Evolutionary conservation across 2,888 invertebrate genomes (phyloP), one percentile per base, ranked within the genome.

Genomic region (Lithophane semibrunnea): DNA sequence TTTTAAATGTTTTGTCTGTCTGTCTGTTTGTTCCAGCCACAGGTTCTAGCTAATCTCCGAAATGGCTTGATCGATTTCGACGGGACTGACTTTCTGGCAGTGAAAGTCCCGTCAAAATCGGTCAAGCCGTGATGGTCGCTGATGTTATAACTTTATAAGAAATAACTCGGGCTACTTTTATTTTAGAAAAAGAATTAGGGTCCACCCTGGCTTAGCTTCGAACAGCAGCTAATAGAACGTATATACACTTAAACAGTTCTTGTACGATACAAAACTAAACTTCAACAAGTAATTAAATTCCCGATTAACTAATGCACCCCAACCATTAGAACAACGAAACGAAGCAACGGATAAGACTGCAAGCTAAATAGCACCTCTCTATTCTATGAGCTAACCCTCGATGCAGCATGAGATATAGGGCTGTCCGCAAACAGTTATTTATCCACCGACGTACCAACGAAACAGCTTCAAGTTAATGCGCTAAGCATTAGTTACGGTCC

Each of bases 401-500:
- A 77, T 86, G 86, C 88, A 79, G 29, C 73, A 42, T 88, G 87
- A 88, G 85, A 85, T 88, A 88, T 85, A 71, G 80, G 68, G 60
- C 78, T 80, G 88, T 86, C 81, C 85, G 76, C 87, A 79, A 82
- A 75, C 79, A 71, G 85, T 88, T 82, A 88, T 88, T 88, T 86
- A 88, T 86, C 83, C 75, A 81, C 75, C 76, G 82, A 80, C 82
- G 81, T 80, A 65, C 78, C 79, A 69, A 71, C 83, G 77, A 78
- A 83, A 85, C 83, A 80, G 85, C 75, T 85, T 82, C 74, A 87
- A 86, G 84, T 89, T 88, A 88, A 89, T 88, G 84, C 74, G 77
- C 85, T 75, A 85, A 83, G 83, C 89, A 89, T 90, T 91, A 87
- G 89, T 89, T 85, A 86, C 82, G 79, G 80, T 75, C 3, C 18